These are phyloP conservation scores for Zosterops lateralis DNA, from an alignment of 2,113 vertebrate species.

Conservation along the genomic window DNA sequence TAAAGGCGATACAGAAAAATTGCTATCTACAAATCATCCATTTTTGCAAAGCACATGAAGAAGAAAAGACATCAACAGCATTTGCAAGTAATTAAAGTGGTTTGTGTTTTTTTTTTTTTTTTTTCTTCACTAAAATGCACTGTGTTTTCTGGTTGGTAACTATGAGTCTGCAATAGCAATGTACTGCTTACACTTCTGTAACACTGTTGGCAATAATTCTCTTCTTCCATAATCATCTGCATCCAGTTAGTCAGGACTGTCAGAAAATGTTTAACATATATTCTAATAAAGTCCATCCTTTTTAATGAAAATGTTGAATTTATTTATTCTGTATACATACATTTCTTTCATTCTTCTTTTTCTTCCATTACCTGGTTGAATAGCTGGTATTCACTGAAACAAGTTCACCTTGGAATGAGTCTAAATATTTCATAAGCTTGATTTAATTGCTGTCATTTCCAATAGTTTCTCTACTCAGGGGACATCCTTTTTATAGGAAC, in stretches of 20 bases:
- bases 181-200: background rate
- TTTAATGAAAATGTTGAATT: background rate
- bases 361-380: background rate
- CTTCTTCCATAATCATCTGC: background rate
- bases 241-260: background rate
- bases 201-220: background rate
- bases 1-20: background rate
- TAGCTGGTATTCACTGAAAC: background rate
- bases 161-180: background rate
- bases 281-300: background rate
- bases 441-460: slow-evolving; percentile 65
- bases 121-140: background rate
- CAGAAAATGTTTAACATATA: background rate
- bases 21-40: background rate
- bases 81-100: background rate
- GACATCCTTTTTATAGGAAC: slow-evolving; percentile 27
- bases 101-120: background rate
- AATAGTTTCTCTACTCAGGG: slow-evolving; percentile 28
- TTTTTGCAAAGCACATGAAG: background rate
- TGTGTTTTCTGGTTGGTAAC: background rate
- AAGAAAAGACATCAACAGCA: background rate
- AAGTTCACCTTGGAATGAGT: slow-evolving; percentile 25
- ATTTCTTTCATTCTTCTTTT: background rate
- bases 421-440: slow-evolving; percentile 65
- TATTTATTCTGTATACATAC: background rate